Evolutionary conservation across 2,888 invertebrate species (phyloP).

Genomic region (Sceliomorpha sp.): DNA sequence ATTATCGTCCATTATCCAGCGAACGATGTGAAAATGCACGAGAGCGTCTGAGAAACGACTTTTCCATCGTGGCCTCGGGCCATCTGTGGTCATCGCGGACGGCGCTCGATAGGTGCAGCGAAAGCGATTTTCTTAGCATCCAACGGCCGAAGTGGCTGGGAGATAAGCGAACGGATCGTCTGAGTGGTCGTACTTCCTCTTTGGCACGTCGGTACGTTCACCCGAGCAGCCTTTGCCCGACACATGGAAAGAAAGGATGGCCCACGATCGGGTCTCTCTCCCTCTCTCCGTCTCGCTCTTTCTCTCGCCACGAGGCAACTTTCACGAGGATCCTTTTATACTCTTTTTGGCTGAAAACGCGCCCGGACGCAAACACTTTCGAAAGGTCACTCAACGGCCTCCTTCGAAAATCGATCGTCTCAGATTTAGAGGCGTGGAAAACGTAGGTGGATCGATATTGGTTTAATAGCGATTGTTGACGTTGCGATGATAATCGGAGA

Average conservation of each 20-base stretch:
- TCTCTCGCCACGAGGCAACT: conserved; percentile 66
- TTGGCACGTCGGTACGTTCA: conserved; percentile 47
- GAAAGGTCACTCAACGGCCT: conserved; percentile 70
- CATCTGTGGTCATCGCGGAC: conserved; percentile 60
- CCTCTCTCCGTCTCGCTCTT: conserved; percentile 24
- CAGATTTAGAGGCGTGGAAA: conserved; percentile 18
- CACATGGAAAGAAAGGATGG: conserved; percentile 57
- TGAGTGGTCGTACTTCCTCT: conserved; percentile 49
- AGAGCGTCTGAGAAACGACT: conserved; percentile 40
- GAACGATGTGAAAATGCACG: conserved; percentile 46
- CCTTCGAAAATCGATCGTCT: conserved; percentile 67
- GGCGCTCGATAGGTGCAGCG: conserved; percentile 54
- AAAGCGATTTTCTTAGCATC: conserved; percentile 63
- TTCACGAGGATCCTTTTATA: conserved; percentile 65
- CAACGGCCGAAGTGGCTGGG: conserved; percentile 17
- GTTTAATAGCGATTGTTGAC: no score
- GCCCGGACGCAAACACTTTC: conserved; percentile 60
- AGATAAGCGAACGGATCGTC: conserved; percentile 53
- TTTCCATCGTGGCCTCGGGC: conserved; percentile 54
- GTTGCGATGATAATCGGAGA: no score
- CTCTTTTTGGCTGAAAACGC: conserved; percentile 42
- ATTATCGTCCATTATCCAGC: conserved; percentile 39
- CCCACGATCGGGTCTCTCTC: conserved; percentile 26
- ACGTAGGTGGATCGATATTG: conserved; percentile 20
- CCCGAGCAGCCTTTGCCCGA: conserved; percentile 46